phyloP scores from a whole-genome alignment of 2,888 invertebrate species.

The Aradus depressus region DNA sequence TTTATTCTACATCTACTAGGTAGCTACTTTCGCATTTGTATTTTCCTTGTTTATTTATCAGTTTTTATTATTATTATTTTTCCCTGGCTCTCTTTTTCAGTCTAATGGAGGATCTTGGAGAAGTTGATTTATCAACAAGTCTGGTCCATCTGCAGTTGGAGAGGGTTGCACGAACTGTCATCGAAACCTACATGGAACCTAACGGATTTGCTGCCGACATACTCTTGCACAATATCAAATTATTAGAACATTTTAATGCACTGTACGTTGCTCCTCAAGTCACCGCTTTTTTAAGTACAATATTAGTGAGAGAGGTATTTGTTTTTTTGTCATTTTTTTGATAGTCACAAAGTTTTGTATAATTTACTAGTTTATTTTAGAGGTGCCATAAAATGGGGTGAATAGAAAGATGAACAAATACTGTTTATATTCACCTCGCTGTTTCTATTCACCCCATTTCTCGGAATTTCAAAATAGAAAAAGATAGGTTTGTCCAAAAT shows the following conservation, averaged over 20 bases:
- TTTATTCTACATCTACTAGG: too few species aligned
- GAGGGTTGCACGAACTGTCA: neutral
- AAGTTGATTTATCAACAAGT: conserved; percentile 6
- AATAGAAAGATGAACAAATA: neutral
- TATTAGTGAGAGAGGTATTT: conserved; percentile 5
- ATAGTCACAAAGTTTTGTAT: neutral
- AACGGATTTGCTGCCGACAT: conserved; percentile 21
- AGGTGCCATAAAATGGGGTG: neutral
- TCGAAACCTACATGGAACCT: conserved; percentile 21
- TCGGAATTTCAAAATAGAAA: neutral
- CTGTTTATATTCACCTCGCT: neutral
- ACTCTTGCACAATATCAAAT: conserved; percentile 16
- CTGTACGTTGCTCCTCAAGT: conserved; percentile 4
- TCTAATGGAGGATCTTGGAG: conserved; percentile 16
- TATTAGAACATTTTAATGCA: conserved; percentile 18
- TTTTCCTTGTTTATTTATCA: too few species aligned
- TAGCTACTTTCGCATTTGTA: too few species aligned
- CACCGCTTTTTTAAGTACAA: conserved; percentile 2
- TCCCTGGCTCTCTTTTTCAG: conserved; percentile 15
- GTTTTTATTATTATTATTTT: too few species aligned
- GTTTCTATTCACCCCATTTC: neutral
- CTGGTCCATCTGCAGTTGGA: conserved; percentile 4
- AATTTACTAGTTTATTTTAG: neutral
- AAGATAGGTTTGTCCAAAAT: neutral
- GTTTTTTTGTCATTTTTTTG: neutral